Conservation (phyloP, 2,888 invertebrate species). For the Brenthis hecate region DNA sequence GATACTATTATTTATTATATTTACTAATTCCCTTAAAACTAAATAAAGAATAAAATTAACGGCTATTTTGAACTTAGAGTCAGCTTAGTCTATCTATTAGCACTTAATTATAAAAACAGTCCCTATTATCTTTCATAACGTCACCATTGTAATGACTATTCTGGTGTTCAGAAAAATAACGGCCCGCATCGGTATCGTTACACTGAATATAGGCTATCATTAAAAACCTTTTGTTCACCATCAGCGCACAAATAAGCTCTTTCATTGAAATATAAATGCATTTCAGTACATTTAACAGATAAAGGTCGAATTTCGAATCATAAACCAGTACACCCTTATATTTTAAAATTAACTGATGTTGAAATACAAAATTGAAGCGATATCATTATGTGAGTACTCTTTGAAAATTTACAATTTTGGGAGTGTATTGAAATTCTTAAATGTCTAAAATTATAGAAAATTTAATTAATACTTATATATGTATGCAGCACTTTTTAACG, state of each 20-base stretch:
- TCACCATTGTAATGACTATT: conserved; percentile 2
- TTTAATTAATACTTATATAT: too few species aligned
- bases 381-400: not conserved
- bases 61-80: too few species aligned
- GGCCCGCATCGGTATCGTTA: conserved; percentile 18
- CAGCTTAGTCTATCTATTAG: not conserved
- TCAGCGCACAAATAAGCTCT: conserved; percentile 22
- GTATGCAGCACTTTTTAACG: too few species aligned
- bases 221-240: conserved; percentile 28
- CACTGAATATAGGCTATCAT: conserved; percentile 22
- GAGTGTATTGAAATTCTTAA: not conserved
- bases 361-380: not conserved
- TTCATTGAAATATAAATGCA: conserved; percentile 23
- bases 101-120: not conserved
- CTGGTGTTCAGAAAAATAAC: conserved; percentile 21
- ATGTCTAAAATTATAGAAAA: too few species aligned
- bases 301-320: conserved; percentile 1
- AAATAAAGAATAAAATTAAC: too few species aligned
- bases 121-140: not conserved
- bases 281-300: conserved; percentile 5
- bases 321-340: conserved; percentile 5
- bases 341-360: not conserved
- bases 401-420: not conserved
- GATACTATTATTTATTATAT: too few species aligned
- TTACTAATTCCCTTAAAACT: too few species aligned